phyloP scores from a whole-genome alignment of 2,888 invertebrate species.

The Lycocerus yunnanus region DNA sequence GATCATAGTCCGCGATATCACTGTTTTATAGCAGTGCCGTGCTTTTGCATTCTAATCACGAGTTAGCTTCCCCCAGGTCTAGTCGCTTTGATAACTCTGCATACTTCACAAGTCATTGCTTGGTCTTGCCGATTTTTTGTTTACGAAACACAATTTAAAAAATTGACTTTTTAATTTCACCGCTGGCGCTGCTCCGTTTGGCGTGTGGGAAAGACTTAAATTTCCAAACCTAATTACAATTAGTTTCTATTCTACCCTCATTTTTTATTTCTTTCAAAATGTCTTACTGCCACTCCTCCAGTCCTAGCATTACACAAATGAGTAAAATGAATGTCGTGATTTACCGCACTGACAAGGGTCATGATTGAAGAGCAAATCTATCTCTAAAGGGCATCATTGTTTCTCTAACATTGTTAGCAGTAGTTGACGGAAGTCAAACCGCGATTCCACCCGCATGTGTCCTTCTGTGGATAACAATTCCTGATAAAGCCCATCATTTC shows the following conservation, averaged over 20 bases:
- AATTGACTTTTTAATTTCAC: background rate
- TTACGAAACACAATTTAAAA: background rate
- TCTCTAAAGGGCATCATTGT: slow-evolving; percentile 30
- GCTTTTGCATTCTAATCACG: slow-evolving; percentile 38
- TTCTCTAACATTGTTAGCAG: slow-evolving; percentile 35
- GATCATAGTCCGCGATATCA: slow-evolving; percentile 30
- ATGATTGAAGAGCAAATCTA: slow-evolving; percentile 32
- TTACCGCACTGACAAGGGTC: slow-evolving; percentile 28
- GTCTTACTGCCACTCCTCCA: slow-evolving; percentile 21
- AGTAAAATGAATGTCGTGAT: slow-evolving; percentile 35
- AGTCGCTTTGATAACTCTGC: slow-evolving; percentile 28
- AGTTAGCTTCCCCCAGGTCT: slow-evolving; percentile 27
- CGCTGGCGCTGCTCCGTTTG: no score
- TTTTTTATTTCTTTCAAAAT: slow-evolving; percentile 13
- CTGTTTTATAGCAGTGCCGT: slow-evolving; percentile 37
- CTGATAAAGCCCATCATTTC: slow-evolving; percentile 28
- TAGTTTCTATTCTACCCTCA: slow-evolving; percentile 6
- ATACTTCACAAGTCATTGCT: slow-evolving; percentile 18
- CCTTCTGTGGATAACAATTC: slow-evolving; percentile 23
- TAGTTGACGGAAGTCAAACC: slow-evolving; percentile 34
- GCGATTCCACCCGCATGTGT: slow-evolving; percentile 25
- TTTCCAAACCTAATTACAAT: slow-evolving; percentile 9
- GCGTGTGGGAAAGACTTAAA: background rate
- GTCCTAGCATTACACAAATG: slow-evolving; percentile 31
- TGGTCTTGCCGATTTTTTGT: slow-evolving; percentile 18